Base-by-base conservation (phyloP, 2,113 vertebrate species). In the Phrynocephalus versicolor region DNA sequence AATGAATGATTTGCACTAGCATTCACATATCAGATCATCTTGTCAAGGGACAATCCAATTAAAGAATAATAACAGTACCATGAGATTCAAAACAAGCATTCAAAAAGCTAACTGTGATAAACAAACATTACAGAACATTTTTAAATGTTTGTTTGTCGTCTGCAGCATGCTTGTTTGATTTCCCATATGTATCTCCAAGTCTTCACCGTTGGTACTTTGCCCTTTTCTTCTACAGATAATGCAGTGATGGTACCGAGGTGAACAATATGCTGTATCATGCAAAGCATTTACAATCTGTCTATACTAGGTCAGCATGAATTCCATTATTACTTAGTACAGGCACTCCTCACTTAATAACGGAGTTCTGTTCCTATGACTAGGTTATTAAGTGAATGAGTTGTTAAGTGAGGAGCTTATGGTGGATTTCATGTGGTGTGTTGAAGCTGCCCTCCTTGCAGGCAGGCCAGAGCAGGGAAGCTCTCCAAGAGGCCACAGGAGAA, bases 181-280 rank as follows among this genome's bases (percentile, higher is more conserved):
- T 85, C 88, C 84, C 84, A 89, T 80, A 90, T 93, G 93, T 91
- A 88, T 89, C 88, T 91, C 89, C 88, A 91, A 94, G 91, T 87
- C 35, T 67, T 21, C 64, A 81, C 51, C 15, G 67, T 81, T 18
- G 30, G 35, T 30, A 73, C 9, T 35, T 73, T 41, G n/a, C 60
- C n/a, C 25, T 1, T 30, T n/a, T 19, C 74, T 83, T 16, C 70
- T 41, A 35, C 45, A 83, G 30, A 45, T n/a, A 15, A 74, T 33
- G 7, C n/a, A 45, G 1, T 75, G 27, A 45, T 25, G 51, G 25
- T 80, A 45, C 2, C 64, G 41, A 27, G 27, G 57, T 25, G 16
- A 71, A 23, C 67, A 84, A 84, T 41, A 35, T 12, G 14, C 51
- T 65, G 10, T 33, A 58, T 3, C 33, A 75, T 41, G 37, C 65